Conservation (phyloP, 1,140 invertebrate species). For the Zaprionus davidi region DNA sequence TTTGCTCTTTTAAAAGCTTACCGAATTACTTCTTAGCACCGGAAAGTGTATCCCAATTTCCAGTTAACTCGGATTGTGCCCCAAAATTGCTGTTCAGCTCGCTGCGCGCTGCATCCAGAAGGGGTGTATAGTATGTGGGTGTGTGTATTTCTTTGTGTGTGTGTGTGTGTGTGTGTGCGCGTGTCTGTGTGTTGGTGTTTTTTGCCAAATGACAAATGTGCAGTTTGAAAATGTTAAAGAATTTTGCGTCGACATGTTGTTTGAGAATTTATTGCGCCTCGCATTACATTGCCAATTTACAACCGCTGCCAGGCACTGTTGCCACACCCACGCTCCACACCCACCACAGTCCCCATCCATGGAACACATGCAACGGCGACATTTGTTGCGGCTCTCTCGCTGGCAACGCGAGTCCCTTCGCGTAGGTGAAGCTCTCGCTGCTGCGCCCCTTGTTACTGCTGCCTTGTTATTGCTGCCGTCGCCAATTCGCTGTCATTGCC, state of each 20-base stretch:
- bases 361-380: conserved; percentile 18
- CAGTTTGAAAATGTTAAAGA: conserved; percentile 64
- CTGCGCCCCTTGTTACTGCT: conserved; percentile 1
- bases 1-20: neutral
- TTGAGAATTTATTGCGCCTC: conserved; percentile 39
- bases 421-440: neutral
- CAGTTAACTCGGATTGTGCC: neutral
- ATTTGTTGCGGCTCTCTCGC: conserved; percentile 37
- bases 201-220: conserved; percentile 59
- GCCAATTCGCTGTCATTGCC: conserved; percentile 41
- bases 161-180: neutral
- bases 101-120: neutral
- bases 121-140: neutral
- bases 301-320: conserved; percentile 24
- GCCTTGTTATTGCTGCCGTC: conserved; percentile 29
- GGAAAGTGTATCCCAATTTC: neutral
- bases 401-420: conserved; percentile 4
- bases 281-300: conserved; percentile 51
- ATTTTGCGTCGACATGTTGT: conserved; percentile 54
- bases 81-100: neutral
- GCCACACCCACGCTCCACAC: neutral
- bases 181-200: neutral
- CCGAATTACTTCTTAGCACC: neutral
- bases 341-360: neutral
- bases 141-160: neutral